Conservation (phyloP, 2,113 vertebrate species). For the Callocephalon fimbriatum region DNA sequence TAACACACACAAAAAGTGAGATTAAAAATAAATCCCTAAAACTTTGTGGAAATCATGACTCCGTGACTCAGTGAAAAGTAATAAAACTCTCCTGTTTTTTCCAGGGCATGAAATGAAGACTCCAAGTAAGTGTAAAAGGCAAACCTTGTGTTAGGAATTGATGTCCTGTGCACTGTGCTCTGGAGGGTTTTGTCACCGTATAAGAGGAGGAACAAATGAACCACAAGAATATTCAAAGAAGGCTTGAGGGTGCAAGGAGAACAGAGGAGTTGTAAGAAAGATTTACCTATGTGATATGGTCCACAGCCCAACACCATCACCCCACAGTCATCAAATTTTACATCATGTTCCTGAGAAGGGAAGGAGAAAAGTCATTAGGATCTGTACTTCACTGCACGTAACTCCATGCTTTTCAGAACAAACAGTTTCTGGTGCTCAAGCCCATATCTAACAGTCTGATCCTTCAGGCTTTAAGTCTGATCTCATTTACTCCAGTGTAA, state of each 20-base stretch:
- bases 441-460: neutral
- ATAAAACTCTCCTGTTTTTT: constrained; percentile 1
- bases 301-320: constrained; percentile 96
- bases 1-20: neutral
- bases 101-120: neutral
- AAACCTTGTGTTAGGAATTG: neutral
- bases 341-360: constrained; percentile 87
- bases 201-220: constrained; percentile 1
- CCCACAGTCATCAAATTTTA: constrained; percentile 90
- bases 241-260: neutral
- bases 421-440: neutral
- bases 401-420: neutral
- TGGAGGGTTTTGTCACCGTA: neutral
- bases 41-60: neutral
- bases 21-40: neutral
- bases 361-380: neutral
- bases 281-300: constrained; percentile 94
- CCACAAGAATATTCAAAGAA: neutral
- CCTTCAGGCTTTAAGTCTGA: neutral
- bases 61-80: neutral
- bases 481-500: neutral
- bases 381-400: neutral
- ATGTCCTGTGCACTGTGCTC: neutral
- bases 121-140: neutral
- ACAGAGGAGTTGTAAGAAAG: constrained; percentile 1